A percentile compares a stretch with the other conserved stretches of the same genome.
phyloP scores from a whole-genome alignment of 2,888 invertebrate genomes.

The Rhamphomyia laevipes region DNA sequence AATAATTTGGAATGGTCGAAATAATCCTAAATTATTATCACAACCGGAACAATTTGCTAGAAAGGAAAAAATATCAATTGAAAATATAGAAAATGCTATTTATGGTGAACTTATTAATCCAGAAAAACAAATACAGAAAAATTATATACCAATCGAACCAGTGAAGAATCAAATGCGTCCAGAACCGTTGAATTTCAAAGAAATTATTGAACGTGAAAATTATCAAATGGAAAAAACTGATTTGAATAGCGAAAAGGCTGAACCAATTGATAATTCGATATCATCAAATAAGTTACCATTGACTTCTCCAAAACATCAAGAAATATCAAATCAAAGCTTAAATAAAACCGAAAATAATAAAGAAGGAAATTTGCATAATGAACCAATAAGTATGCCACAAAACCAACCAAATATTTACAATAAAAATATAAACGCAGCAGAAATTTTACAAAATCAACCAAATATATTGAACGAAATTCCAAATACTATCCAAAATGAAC shows the following conservation, averaged over 20 bases:
- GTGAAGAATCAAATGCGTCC: constrained; percentile 1
- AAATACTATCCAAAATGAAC: not conserved
- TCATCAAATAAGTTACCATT: no score
- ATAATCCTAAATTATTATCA: not conserved
- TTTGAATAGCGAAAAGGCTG: constrained; percentile 5
- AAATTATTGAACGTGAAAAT: not conserved
- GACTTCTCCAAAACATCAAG: no score
- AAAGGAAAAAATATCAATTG: constrained; percentile 29
- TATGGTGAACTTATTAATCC: constrained; percentile 32
- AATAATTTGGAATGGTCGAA: not conserved
- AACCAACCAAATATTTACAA: not conserved
- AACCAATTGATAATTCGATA: not conserved
- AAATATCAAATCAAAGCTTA: no score
- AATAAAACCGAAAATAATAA: no score
- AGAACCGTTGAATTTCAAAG: constrained; percentile 1
- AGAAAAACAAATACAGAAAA: not conserved
- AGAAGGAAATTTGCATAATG: no score
- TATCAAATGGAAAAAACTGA: constrained; percentile 7
- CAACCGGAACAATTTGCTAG: constrained; percentile 15
- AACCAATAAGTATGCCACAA: not conserved
- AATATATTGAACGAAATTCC: not conserved
- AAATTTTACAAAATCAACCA: not conserved
- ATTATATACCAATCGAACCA: constrained; percentile 6
- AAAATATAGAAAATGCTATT: constrained; percentile 37
- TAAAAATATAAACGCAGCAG: constrained; percentile 1